Evolutionary conservation across 2,888 invertebrate genomes (phyloP).

Genomic region (Halictus quadricinctus): DNA sequence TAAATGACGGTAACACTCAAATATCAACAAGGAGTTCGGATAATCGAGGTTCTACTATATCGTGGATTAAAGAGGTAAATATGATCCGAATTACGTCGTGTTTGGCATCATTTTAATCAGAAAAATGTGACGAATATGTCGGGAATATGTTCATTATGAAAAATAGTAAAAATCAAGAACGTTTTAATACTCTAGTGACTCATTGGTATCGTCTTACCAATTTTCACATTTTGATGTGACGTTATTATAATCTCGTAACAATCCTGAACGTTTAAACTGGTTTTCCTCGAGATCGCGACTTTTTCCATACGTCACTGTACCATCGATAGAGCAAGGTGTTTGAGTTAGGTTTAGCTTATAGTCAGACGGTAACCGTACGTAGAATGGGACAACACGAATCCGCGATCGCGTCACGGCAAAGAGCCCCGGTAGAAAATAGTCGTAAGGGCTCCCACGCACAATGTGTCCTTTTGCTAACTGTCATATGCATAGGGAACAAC

Average conservation of each 20-base stretch:
- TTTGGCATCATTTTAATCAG: too few relatives aligned
- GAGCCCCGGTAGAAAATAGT: slow-evolving; percentile 23
- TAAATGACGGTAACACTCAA: too few relatives aligned
- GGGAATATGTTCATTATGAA: neutral
- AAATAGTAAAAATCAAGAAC: neutral
- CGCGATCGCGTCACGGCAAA: slow-evolving; percentile 33
- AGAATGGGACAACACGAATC: neutral
- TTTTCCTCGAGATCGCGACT: neutral
- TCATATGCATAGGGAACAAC: slow-evolving; percentile 73
- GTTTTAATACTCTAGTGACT: too few relatives aligned
- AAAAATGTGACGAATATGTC: neutral
- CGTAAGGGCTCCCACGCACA: slow-evolving; percentile 50
- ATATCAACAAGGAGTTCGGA: too few relatives aligned
- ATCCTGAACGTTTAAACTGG: too few relatives aligned
- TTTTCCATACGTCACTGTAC: neutral
- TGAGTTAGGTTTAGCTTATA: neutral
- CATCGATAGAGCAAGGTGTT: neutral
- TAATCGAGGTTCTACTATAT: too few relatives aligned
- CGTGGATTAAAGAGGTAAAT: neutral
- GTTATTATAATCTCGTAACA: too few relatives aligned
- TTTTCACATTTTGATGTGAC: too few relatives aligned
- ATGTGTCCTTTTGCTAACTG: slow-evolving; percentile 67
- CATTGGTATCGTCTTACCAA: too few relatives aligned
- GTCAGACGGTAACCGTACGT: neutral
- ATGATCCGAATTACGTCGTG: too few relatives aligned